phyloP scores from a whole-genome alignment of 2,888 invertebrate genomes.

The Spodoptera exigua region DNA sequence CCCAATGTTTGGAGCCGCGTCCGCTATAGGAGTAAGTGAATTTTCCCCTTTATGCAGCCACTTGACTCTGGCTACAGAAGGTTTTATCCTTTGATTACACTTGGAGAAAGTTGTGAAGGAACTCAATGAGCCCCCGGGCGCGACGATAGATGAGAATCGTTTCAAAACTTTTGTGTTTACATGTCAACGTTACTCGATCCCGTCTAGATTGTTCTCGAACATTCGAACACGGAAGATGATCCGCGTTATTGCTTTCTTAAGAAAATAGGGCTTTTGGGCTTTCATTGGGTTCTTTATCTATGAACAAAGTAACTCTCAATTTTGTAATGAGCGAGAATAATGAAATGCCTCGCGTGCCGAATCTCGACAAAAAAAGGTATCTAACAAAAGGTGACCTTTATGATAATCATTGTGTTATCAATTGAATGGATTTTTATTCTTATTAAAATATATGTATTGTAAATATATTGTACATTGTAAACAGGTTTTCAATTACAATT shows the following conservation, averaged over 20 bases:
- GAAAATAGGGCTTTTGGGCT: slow-evolving; percentile 13
- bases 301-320: too few species aligned
- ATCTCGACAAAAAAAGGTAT: too few species aligned
- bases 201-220: slow-evolving; percentile 51
- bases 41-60: slow-evolving; percentile 83
- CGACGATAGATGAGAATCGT: slow-evolving; percentile 73
- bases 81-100: slow-evolving; percentile 84
- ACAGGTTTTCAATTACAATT: too few species aligned
- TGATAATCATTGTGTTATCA: too few species aligned
- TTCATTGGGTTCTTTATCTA: slow-evolving; percentile 8
- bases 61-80: slow-evolving; percentile 78
- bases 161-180: slow-evolving; percentile 70
- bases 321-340: too few species aligned
- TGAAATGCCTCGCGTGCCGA: too few species aligned
- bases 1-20: slow-evolving; percentile 82
- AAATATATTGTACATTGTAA: too few species aligned
- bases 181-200: slow-evolving; percentile 52
- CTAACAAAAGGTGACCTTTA: too few species aligned
- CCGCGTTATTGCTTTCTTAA: slow-evolving; percentile 35
- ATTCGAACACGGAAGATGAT: slow-evolving; percentile 29
- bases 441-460: too few species aligned
- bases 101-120: slow-evolving; percentile 69
- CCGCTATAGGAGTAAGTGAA: slow-evolving; percentile 84
- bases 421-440: too few species aligned
- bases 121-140: slow-evolving; percentile 68